Evolutionary conservation across 2,113 vertebrate genomes (phyloP).

Genomic region (Etia nguti): DNA sequence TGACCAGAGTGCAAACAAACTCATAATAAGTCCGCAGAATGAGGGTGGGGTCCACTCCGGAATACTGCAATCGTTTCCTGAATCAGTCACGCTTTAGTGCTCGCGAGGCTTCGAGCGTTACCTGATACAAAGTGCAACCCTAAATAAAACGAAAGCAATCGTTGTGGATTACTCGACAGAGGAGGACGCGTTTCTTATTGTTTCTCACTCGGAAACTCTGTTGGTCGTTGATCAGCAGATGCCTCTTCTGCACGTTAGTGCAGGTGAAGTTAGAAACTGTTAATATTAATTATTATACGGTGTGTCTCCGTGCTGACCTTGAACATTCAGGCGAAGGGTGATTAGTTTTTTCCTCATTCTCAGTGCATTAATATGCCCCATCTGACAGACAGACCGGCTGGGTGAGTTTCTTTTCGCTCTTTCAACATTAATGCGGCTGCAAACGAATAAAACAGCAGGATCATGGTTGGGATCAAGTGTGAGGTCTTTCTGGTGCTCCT

Average conservation of each 20-base stretch:
- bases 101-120: background rate
- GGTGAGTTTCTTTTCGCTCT: rapidly evolving
- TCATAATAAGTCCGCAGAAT: background rate
- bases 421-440: background rate
- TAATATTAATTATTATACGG: background rate
- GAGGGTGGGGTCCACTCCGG: rapidly evolving
- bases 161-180: rapidly evolving
- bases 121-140: too few relatives aligned
- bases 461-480: background rate
- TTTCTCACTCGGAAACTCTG: background rate
- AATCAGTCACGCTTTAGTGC: background rate
- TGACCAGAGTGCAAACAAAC: background rate
- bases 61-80: rapidly evolving
- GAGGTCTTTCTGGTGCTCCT: background rate
- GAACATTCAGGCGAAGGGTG: background rate
- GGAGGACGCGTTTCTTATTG: background rate
- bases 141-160: rapidly evolving
- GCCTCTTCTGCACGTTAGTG: background rate
- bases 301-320: background rate
- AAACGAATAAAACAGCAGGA: background rate
- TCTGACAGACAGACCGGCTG: rapidly evolving
- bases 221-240: background rate
- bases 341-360: background rate
- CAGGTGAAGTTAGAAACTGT: background rate
- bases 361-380: rapidly evolving